Percentiles rank a stretch among this genome's conserved stretches.
phyloP scores from a whole-genome alignment of 2,797 vertebrate species.

The Sebastes itinus region DNA sequence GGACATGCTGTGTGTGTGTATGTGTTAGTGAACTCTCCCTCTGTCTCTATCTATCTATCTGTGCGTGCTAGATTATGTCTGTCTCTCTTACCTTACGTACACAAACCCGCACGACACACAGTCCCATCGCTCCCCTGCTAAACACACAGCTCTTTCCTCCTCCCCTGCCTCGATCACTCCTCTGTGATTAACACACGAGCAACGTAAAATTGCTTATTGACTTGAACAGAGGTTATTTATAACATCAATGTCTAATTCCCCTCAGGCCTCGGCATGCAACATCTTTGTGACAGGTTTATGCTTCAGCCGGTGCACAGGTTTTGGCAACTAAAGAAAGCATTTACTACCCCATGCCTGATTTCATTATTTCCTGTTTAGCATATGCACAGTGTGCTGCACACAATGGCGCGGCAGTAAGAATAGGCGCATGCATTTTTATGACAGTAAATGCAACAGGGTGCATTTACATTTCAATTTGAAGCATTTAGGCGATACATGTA shows the following conservation, averaged over 20 bases:
- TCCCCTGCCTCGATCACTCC: conserved; percentile 39
- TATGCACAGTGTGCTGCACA: conserved; percentile 15
- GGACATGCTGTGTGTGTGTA: conserved; percentile 36
- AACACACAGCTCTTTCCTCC: conserved; percentile 5
- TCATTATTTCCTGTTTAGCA: conserved; percentile 44
- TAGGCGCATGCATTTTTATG: conserved; percentile 4
- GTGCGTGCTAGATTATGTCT: conserved; percentile 28
- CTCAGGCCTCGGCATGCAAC: conserved; percentile 35
- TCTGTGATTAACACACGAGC: conserved; percentile 66
- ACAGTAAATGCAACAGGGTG: conserved; percentile 12
- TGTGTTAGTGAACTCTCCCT: conserved; percentile 10
- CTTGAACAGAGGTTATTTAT: conserved; percentile 70
- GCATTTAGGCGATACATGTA: conserved; percentile 11
- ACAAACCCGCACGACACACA: conserved; percentile 10
- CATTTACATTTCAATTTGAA: conserved; percentile 40
- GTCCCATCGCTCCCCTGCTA: conserved; percentile 8
- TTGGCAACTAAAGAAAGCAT: conserved; percentile 47
- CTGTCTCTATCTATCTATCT: conserved; percentile 9
- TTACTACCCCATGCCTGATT: conserved; percentile 40
- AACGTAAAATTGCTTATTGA: conserved; percentile 79
- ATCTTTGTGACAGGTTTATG: conserved; percentile 61
- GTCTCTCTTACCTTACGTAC: conserved; percentile 45
- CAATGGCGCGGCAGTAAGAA: conserved; percentile 15
- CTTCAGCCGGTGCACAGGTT: conserved; percentile 33
- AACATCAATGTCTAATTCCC: conserved; percentile 70